Conservation (phyloP, 2,797 vertebrate species). For the Poeciliopsis gracilis region DNA sequence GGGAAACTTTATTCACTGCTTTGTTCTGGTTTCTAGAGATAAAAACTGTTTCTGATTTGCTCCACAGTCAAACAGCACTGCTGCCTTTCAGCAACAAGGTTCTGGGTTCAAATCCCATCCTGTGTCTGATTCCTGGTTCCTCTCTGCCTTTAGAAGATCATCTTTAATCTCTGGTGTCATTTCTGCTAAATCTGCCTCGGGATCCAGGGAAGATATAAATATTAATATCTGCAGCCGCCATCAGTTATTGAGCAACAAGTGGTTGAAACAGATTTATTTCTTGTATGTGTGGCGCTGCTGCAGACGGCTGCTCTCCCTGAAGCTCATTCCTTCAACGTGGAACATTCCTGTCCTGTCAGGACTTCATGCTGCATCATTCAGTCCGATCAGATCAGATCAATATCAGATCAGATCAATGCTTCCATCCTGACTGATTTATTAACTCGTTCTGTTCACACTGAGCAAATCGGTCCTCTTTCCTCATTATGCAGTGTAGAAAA, state of each 20-base stretch:
- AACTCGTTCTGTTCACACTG: neutral
- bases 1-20: too few relatives aligned
- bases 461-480: neutral
- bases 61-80: too few relatives aligned
- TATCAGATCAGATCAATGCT: neutral
- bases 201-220: neutral
- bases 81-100: too few relatives aligned
- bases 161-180: neutral
- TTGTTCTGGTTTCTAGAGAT: too few relatives aligned
- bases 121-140: neutral
- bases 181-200: too few relatives aligned
- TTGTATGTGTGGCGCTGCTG: slow-evolving; percentile 18
- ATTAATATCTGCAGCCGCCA: neutral
- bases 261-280: slow-evolving; percentile 18
- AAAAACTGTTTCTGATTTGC: too few relatives aligned
- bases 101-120: too few relatives aligned
- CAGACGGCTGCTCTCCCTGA: neutral
- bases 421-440: neutral
- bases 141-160: neutral
- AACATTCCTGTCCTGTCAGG: slow-evolving; percentile 48
- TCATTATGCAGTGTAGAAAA: neutral
- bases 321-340: slow-evolving; percentile 12
- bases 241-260: slow-evolving; percentile 27
- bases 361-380: slow-evolving; percentile 22
- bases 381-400: neutral